Percentiles rank a stretch among this genome's conserved stretches.
Conservation (phyloP, 2,113 vertebrate species). For the Cheirogaleus medius region DNA sequence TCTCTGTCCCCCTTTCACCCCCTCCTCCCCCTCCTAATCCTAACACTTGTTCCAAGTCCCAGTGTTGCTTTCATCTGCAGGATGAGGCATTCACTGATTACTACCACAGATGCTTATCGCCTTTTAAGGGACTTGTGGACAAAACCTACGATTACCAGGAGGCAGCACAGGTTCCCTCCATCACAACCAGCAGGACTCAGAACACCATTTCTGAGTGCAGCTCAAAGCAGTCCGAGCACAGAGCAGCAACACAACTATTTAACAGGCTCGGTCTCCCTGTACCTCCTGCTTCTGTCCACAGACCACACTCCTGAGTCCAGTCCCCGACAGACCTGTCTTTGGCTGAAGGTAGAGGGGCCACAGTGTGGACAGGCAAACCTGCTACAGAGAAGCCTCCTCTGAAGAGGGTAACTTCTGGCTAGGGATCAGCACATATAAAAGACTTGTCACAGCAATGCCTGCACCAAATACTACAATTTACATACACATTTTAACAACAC, state of each 20-base stretch:
- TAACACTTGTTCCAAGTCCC: no score
- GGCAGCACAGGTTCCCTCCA: background rate
- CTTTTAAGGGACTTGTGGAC: background rate
- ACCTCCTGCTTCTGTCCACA: background rate
- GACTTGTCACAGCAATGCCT: accelerated
- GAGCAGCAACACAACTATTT: no score
- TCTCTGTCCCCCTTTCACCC: no score
- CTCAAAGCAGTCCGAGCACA: accelerated
- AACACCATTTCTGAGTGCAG: accelerated
- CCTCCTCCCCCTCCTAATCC: accelerated
- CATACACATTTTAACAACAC: background rate
- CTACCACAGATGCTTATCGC: background rate
- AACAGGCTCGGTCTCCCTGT: accelerated
- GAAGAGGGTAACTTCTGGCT: no score
- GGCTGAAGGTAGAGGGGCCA: background rate
- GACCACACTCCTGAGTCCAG: background rate
- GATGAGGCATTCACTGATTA: background rate
- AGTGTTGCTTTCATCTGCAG: background rate
- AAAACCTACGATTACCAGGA: background rate
- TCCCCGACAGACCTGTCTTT: background rate
- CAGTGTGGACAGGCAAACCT: accelerated
- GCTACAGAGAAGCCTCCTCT: background rate
- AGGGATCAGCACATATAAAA: background rate
- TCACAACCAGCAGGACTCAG: accelerated
- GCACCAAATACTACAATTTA: accelerated